A percentile compares a stretch with the other conserved stretches of the same genome.
These are phyloP conservation scores for Dicranocentrus wangi DNA, from an alignment of 2,888 invertebrate genomes.

Conservation along the genomic window DNA sequence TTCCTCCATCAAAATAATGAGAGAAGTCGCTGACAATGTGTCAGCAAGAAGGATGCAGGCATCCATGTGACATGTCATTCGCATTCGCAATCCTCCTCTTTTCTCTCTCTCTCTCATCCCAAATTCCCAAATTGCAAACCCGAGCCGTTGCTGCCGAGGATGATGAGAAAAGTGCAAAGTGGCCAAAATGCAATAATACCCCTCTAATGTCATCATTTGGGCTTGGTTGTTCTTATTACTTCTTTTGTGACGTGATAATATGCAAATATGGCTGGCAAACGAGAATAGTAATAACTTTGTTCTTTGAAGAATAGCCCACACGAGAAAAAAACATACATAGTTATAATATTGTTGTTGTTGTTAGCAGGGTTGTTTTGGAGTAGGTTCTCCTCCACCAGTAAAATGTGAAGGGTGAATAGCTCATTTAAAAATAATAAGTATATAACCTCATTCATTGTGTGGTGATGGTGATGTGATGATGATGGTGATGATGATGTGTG, in stretches of 20 bases:
- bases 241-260: constrained; percentile 31
- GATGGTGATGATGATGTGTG: too few relatives aligned
- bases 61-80: constrained; percentile 22
- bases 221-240: constrained; percentile 20
- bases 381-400: too few relatives aligned
- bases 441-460: not conserved
- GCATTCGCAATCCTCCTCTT: not conserved
- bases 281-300: not conserved
- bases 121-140: not conserved
- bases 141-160: not conserved
- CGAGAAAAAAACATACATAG: too few relatives aligned
- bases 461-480: too few relatives aligned
- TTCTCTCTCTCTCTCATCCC: too few relatives aligned
- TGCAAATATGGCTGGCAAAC: constrained; percentile 17
- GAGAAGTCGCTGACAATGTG: constrained; percentile 10
- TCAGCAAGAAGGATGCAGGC: not conserved
- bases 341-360: too few relatives aligned
- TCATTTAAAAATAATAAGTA: not conserved
- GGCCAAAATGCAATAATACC: constrained; percentile 2
- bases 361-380: too few relatives aligned
- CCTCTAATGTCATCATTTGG: constrained; percentile 6
- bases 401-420: not conserved
- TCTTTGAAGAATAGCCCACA: too few relatives aligned
- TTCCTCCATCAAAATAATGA: constrained; percentile 4
- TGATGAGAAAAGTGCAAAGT: constrained; percentile 16